Base-by-base conservation (phyloP, 2,113 vertebrate genomes). In the Nycticebus coucang region DNA sequence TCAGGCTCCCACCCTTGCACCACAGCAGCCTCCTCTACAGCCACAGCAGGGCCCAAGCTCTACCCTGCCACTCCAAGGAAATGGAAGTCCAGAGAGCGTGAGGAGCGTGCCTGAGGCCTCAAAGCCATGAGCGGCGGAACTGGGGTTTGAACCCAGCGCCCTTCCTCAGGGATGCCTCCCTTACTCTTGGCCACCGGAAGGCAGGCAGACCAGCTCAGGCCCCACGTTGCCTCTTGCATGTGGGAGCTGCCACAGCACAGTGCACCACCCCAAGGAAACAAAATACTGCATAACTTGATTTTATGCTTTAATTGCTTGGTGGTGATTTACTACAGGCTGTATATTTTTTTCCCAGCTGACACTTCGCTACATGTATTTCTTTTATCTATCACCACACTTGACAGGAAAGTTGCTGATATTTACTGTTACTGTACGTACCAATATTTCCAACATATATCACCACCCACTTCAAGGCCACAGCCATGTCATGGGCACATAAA, bases 401-500 rank as follows among this genome's bases (percentile, higher is more conserved):
- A 97, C 97, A 97, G 95, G 95, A 95, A 89, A 93, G 97, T 66
- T 82, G 87, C 95, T 80, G 95, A 96, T 98, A 98, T 98, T 98
- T 98, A 98, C 97, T 97, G 97, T 97, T 96, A 96, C 97, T 97
- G 97, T 97, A 97, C 90, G 96, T 96, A 95, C 97, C 94, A 92
- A 97, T 96, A 97, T 96, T 97, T 88, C 92, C 95, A 95, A 84
- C 97, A 96, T 97, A 96, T 95, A 97, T 98, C 97, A 98, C 90
- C 59, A 2, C 87, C 91, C 85, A 60, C 95, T 96, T 77, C 90
- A 37, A 81, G 90, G 93, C 90, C 94, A 80, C 41, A 9, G 83
- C 93, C 83, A 53, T 82, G 94, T 94, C 96, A 87, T 0, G 0
- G 69, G 45, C 74, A 77, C 24, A 57, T 26, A 59, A 89, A 87